Evolutionary conservation across 1,140 invertebrate species (phyloP), one percentile per base, ranked within the genome.

Genomic region (Habropoda laboriosa): DNA sequence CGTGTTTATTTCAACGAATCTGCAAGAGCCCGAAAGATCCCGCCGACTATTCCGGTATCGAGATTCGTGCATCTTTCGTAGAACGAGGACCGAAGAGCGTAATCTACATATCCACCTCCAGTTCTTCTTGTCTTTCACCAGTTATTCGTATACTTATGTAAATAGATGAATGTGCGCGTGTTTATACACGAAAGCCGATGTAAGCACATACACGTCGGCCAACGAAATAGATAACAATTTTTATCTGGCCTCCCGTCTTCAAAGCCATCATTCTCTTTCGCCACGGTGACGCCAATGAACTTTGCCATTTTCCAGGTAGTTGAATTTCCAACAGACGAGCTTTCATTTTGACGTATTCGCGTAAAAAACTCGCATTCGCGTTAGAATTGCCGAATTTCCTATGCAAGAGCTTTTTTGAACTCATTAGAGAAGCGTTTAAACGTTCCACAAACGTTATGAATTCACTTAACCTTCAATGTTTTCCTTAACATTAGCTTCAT

Each of bases 101-200:
- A 58, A 40, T 58, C 18, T 40, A 32, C 21, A 12, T 16, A 18
- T 3, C 1, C 21, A 49, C 53, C 42, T 51, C 24, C 40, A 21
- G 35, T 57, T 24, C 32, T 66, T 68, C 27, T 51, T 21, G 45
- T 21, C 45, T 42, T n/a, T 21, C n/a, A 30, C 51, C 6, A 58
- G 40, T 21, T 58, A 18, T 67, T 61, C 57, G 47, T 81, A 67
- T 79, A 64, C 75, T 79, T 81, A 81, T 45, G 80, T 79, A 81
- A 81, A 81, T 81, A 79, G 45, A 71, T 68, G 75, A 72, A 66
- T 53, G 57, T 42, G 24, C 47, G 64, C 45, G 47, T n/a, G 40
- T 38, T 81, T 81, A 81, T 81, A 64, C 60, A 64, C 75, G 61
- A 77, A 74, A 78, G 66, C 21, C 79, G 63, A 75, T 66, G 71